phyloP scores from a whole-genome alignment of 2,113 vertebrate species.

The Myotis davidii region DNA sequence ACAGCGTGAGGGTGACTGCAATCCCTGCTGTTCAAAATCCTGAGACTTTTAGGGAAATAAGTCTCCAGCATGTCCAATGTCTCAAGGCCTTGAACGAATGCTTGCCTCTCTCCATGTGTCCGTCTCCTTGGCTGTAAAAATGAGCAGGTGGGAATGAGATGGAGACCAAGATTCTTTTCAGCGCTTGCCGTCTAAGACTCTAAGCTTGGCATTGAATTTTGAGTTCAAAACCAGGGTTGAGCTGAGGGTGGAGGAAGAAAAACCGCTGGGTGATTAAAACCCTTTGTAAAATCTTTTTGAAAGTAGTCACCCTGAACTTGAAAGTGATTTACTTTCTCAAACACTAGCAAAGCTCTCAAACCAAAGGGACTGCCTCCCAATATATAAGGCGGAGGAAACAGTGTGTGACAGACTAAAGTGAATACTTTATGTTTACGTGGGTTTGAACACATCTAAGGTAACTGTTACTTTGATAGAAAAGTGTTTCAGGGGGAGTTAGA shows the following conservation, averaged over 20 bases:
- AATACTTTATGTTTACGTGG: constrained; percentile 70
- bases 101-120: neutral
- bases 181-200: neutral
- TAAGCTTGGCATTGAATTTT: constrained; percentile 54
- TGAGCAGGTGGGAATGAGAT: constrained; percentile 11
- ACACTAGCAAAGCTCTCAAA: constrained; percentile 66
- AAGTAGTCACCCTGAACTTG: constrained; percentile 70
- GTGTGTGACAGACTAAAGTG: constrained; percentile 62
- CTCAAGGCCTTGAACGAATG: neutral
- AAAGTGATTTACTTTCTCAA: constrained; percentile 78
- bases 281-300: constrained; percentile 75
- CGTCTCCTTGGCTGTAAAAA: neutral
- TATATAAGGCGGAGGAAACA: constrained; percentile 41
- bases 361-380: constrained; percentile 61
- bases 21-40: neutral
- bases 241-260: constrained; percentile 32
- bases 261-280: constrained; percentile 65
- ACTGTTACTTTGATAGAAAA: constrained; percentile 72
- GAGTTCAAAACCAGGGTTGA: constrained; percentile 61
- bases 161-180: constrained; percentile 11
- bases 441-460: constrained; percentile 73
- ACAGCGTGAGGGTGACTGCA: neutral
- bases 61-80: neutral
- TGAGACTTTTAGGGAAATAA: neutral
- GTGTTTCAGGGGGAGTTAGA: constrained; percentile 59